phyloP scores from a whole-genome alignment of 2,797 vertebrate species.

The Atherinosoma microstoma region DNA sequence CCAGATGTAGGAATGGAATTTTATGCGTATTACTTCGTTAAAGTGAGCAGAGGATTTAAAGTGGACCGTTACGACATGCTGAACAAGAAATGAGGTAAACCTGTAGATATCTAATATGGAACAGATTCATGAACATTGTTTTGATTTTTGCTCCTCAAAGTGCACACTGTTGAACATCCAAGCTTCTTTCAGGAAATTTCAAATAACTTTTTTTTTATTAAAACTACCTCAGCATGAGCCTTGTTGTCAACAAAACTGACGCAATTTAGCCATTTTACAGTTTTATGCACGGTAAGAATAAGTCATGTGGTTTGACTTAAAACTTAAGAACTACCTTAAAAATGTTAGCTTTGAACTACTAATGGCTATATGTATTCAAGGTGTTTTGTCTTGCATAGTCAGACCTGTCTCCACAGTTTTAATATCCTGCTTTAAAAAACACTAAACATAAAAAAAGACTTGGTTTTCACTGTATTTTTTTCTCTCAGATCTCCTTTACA shows the following conservation, averaged over 20 bases:
- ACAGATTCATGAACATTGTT: neutral
- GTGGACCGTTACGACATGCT: neutral
- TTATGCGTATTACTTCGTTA: conserved; percentile 7
- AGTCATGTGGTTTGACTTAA: neutral
- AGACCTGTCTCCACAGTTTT: neutral
- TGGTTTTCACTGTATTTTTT: neutral
- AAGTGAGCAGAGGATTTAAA: conserved; percentile 1
- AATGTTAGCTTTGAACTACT: neutral
- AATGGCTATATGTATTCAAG: neutral
- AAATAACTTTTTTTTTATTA: neutral
- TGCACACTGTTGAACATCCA: neutral
- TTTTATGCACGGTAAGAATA: neutral
- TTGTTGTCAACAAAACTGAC: neutral
- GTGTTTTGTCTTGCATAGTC: neutral
- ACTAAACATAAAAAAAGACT: neutral
- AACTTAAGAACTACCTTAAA: neutral
- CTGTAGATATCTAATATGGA: neutral
- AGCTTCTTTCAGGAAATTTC: neutral
- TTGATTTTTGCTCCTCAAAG: neutral
- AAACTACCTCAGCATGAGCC: neutral
- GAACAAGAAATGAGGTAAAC: neutral
- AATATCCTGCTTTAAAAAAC: neutral
- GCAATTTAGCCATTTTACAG: conserved; percentile 1
- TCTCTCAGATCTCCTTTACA: neutral
- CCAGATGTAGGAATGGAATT: conserved; percentile 21